Evolutionary conservation across 2,888 invertebrate species (phyloP), one percentile per base, ranked within the genome.

Genomic region (Corbicula japonica): DNA sequence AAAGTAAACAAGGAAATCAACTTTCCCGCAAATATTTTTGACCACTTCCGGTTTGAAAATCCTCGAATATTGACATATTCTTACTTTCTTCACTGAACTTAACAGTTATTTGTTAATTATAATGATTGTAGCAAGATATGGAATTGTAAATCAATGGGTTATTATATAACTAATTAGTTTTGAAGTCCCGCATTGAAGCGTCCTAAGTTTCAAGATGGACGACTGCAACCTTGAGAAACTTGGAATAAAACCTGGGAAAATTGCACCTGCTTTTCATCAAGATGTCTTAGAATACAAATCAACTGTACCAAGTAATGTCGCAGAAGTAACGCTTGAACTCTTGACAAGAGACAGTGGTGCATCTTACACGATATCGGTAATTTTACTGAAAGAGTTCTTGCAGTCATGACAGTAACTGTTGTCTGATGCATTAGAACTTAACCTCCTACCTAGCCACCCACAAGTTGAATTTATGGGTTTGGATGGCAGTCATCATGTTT

Each of bases 181-280:
- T 46, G 32, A 26, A 82, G 75, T 35, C 54, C 76, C 77, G 83
- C 85, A 85, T 68, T 71, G 58, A 85, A 84, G 91, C 90, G 89
- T 91, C 91, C 90, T 84, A 86, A 74, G 91, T 85, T 91, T 90
- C 91, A 92, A 91, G 82, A 92, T 92, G 93, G 92, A 93, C 78
- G 93, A 93, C 83, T 93, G 92, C 85, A 90, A 88, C 79, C 86
- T 93, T 75, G 90, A 92, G 66, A 92, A 92, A 56, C 86, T 93
- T 32, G 80, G 84, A 21, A 83, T 92, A 21, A 92, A 92, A 80
- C 92, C 92, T 28, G 92, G 92, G 15, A 91, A 90, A 83, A 80
- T 93, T 46, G 74, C 87, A 6, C 93, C 92, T n/a, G 85, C 76
- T 2, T 93, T 93, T 71, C 80, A 91, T 26, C 87, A 87, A 72